A percentile compares a stretch with the other conserved stretches of the same genome.
Conservation (phyloP, 2,113 vertebrate species). For the Pachypanchax playfairii region DNA sequence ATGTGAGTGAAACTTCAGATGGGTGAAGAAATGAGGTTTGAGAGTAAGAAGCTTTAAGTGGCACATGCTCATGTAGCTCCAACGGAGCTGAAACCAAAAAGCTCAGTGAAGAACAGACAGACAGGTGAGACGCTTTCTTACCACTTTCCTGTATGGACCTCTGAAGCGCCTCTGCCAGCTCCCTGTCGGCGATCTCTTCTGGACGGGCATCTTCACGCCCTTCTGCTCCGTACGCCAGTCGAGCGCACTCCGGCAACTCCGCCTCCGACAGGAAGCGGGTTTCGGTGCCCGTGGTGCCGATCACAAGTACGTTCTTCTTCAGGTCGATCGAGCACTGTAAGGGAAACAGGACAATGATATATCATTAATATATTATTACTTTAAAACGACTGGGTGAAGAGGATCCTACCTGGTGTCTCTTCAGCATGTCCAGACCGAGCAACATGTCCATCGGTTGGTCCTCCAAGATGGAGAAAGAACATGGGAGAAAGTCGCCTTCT, state of each 20-base stretch:
- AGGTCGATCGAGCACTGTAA: conserved; percentile 95
- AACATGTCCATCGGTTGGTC: conserved; percentile 99
- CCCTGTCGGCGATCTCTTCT: conserved; percentile 92
- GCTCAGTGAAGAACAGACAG: conserved; percentile 38
- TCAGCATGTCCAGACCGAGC: conserved; percentile 97
- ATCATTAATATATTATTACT: too few relatives aligned
- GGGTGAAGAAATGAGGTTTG: conserved; percentile 56
- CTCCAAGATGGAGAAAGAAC: conserved; percentile 97
- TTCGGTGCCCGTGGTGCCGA: conserved; percentile 93
- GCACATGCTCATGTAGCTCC: conserved; percentile 70
- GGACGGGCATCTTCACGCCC: conserved; percentile 87
- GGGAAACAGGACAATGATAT: conserved; percentile 13
- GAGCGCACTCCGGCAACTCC: conserved; percentile 93
- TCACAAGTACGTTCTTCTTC: conserved; percentile 94
- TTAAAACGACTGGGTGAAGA: background rate
- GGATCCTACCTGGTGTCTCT: conserved; percentile 91
- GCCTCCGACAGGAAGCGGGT: conserved; percentile 93
- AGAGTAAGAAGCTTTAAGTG: conserved; percentile 67
- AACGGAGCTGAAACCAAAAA: conserved; percentile 39
- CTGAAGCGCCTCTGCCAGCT: conserved; percentile 94
- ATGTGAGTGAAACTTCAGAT: conserved; percentile 50
- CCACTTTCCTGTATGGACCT: conserved; percentile 96
- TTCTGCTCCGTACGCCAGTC: conserved; percentile 88
- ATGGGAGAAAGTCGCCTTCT: conserved; percentile 95
- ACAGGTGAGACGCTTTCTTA: conserved; percentile 59